Percentiles rank a stretch among this genome's conserved stretches.
Evolutionary conservation across 2,797 vertebrate genomes (phyloP).

Genomic region (Pipistrellus pipistrellus): DNA sequence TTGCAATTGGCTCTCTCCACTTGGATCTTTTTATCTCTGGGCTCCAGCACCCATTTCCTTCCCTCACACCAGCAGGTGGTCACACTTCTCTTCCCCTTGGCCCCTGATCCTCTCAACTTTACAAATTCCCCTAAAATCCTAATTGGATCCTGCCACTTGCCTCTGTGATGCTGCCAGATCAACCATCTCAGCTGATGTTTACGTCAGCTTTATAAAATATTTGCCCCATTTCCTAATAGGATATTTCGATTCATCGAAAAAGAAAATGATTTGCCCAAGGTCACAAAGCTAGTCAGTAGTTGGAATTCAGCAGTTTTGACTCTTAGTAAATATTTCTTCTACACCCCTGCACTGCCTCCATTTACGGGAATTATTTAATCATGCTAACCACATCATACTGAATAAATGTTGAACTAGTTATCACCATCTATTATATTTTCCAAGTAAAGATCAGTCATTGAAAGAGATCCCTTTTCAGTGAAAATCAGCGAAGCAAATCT

Average conservation of each 20-base stretch:
- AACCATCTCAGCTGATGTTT: background rate
- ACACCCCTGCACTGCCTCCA: background rate
- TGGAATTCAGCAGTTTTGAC: conserved; percentile 42
- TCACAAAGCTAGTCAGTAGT: conserved; percentile 13
- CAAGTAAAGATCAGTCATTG: conserved; percentile 76
- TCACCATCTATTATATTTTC: conserved; percentile 76
- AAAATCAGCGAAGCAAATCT: conserved; percentile 76
- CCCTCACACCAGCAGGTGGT: rapidly evolving
- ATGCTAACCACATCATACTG: conserved; percentile 45
- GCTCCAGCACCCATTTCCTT: background rate
- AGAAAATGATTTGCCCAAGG: conserved; percentile 35
- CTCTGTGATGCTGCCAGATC: background rate
- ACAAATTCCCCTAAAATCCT: background rate
- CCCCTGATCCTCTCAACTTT: background rate
- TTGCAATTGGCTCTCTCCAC: background rate
- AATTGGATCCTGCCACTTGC: background rate
- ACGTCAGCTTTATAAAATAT: background rate
- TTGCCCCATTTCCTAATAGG: conserved; percentile 1
- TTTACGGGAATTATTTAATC: conserved; percentile 71
- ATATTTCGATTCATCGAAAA: conserved; percentile 1
- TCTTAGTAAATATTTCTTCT: conserved; percentile 25
- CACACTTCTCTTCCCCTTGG: background rate
- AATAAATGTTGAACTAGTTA: conserved; percentile 65
- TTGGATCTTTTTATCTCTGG: background rate
- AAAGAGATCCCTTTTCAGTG: conserved; percentile 60